Evolutionary conservation across 2,888 invertebrate species (phyloP), one percentile per base, ranked within the genome.

Genomic region (Xylota segnis): DNA sequence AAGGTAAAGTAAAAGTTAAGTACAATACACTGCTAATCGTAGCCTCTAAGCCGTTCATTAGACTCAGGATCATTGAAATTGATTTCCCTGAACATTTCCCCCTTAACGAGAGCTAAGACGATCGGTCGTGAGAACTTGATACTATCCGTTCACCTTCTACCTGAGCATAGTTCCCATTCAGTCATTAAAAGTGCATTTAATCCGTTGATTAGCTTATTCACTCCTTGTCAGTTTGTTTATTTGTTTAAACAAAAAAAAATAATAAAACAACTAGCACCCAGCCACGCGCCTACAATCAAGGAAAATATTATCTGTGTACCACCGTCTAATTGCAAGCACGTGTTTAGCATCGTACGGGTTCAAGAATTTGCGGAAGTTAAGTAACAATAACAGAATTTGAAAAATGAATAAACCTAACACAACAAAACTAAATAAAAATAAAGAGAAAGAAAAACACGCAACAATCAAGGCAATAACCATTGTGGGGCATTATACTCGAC

Each of bases 291-390:
- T 29, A 12, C n/a, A 50, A 23, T 16, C 65, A 50, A 50, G 32
- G 32, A 52, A 45, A 10, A n/a, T 45, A 29, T 14, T 27, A 18
- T 58, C 12, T 54, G 12, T 29, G 23, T 37, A 27, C 34, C 47
- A 45, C 43, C 58, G 40, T 50, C 47, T 76, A 50, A 65, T 75
- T 65, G 75, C 65, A 75, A 75, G 75, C 75, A 76, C 75, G 75
- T 76, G 75, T 47, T 58, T 27, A 27, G 56, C 58, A 47, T 58
- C 65, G 14, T 23, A 32, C 16, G 40, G 43, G 34, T 56, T 47
- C 65, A 75, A 66, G 47, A 56, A 75, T 52, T 77, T 52, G 59
- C 68, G 76, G 76, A 59, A 76, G 59, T 59, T 6, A 50, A 59
- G 29, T 32, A 52, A 50, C 43, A 77, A 68, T 50, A 32, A 59